Conservation (phyloP, 1,140 invertebrate species). For the Phymastichus coffea region DNA sequence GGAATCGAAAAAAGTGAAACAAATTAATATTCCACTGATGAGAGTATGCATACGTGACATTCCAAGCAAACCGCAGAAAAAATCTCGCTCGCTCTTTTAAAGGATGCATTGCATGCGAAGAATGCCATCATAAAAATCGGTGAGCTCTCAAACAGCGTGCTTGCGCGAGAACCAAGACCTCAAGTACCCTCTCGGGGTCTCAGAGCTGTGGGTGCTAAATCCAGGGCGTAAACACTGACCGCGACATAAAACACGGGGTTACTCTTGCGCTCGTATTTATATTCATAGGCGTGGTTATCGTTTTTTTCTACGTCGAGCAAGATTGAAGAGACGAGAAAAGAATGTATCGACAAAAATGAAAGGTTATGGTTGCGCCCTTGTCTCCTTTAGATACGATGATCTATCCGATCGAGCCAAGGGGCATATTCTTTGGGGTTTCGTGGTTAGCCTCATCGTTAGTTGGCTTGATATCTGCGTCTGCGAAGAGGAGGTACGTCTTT, state of each 20-base stretch:
- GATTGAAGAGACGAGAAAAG: constrained; percentile 46
- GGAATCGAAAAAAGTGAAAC: too few species aligned
- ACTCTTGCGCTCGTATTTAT: constrained; percentile 45
- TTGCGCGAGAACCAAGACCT: constrained; percentile 17
- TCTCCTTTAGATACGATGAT: too few species aligned
- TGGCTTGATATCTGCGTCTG: constrained; percentile 26
- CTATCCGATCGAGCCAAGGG: constrained; percentile 28
- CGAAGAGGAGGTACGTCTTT: background rate
- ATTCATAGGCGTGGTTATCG: constrained; percentile 50
- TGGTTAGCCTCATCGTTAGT: constrained; percentile 28
- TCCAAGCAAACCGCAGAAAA: background rate
- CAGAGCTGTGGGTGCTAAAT: constrained; percentile 40
- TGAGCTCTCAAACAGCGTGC: constrained; percentile 40
- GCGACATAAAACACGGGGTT: constrained; percentile 45
- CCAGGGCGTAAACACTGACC: constrained; percentile 49
- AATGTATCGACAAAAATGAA: constrained; percentile 46
- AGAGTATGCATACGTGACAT: too few species aligned
- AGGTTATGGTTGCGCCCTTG: constrained; percentile 44
- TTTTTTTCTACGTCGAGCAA: too few species aligned
- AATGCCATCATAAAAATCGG: constrained; percentile 43
- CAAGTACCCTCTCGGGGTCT: constrained; percentile 30
- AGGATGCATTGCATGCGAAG: background rate
- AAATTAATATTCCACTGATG: too few species aligned
- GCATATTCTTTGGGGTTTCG: constrained; percentile 1
- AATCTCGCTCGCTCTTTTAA: too few species aligned